A percentile compares a stretch with the other conserved stretches of the same genome.
Evolutionary conservation across 37 sponge, comb jelly and placozoan species (phyloP).

Genomic region (Ianthella basta): DNA sequence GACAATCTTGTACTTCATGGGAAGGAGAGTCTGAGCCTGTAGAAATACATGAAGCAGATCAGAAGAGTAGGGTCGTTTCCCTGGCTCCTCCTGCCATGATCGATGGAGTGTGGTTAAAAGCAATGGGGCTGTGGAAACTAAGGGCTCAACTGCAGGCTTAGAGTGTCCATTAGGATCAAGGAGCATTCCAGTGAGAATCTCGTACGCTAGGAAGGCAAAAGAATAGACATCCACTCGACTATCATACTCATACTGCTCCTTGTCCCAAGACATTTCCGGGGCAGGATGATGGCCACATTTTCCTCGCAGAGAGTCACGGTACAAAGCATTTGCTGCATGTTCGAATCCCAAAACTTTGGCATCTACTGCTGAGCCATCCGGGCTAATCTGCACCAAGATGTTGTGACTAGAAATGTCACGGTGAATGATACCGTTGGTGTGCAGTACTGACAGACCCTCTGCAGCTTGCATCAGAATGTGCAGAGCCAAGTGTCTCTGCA

Average conservation of each 20-base stretch:
- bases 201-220: slow-evolving; percentile 70
- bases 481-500: slow-evolving; percentile 41
- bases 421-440: slow-evolving; percentile 54
- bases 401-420: slow-evolving; percentile 64
- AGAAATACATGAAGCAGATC: slow-evolving; percentile 33
- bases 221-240: slow-evolving; percentile 75
- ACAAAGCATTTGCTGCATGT: slow-evolving; percentile 43
- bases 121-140: slow-evolving; percentile 43
- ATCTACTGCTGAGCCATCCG: slow-evolving; percentile 41
- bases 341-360: slow-evolving; percentile 64
- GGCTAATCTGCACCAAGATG: slow-evolving; percentile 55
- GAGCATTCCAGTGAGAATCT: slow-evolving; percentile 53
- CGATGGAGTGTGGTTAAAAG: slow-evolving; percentile 39
- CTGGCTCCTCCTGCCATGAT: slow-evolving; percentile 58
- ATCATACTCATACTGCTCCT: slow-evolving; percentile 54
- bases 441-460: slow-evolving; percentile 44
- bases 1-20: slow-evolving; percentile 19
- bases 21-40: slow-evolving; percentile 20
- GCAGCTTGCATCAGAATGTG: slow-evolving; percentile 67
- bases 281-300: slow-evolving; percentile 59
- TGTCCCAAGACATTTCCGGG: slow-evolving; percentile 62
- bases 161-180: not conserved
- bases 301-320: slow-evolving; percentile 42
- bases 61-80: slow-evolving; percentile 54
- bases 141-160: slow-evolving; percentile 37